phyloP scores from a whole-genome alignment of 2,113 vertebrate species.

The Jaculus jaculus region DNA sequence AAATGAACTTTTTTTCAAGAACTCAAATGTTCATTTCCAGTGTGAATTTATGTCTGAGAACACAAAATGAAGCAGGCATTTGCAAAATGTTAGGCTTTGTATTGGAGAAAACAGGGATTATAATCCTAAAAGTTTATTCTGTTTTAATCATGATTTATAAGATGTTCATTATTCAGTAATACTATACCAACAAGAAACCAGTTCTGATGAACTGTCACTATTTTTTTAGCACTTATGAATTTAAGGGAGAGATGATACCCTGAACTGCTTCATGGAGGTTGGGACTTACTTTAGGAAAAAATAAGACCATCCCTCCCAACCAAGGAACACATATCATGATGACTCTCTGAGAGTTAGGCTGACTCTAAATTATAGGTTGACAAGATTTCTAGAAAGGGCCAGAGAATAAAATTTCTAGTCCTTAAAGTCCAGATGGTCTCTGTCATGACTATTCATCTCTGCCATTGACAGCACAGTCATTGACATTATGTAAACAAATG shows the following conservation, averaged over 20 bases:
- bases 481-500: not conserved
- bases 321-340: not conserved
- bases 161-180: not conserved
- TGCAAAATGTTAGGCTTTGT: slow-evolving; percentile 36
- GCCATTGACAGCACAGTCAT: not conserved
- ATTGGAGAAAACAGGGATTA: slow-evolving; percentile 20
- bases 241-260: not conserved
- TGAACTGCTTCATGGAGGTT: not conserved
- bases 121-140: slow-evolving; percentile 14
- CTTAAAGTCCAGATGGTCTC: not conserved
- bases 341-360: not conserved
- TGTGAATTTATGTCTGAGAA: slow-evolving; percentile 41
- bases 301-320: not conserved
- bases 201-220: not conserved
- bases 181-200: not conserved
- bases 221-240: not conserved
- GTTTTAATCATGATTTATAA: not conserved
- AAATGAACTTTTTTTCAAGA: slow-evolving; percentile 17
- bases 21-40: not conserved
- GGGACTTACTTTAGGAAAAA: not conserved
- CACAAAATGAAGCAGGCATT: slow-evolving; percentile 45
- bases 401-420: not conserved
- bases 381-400: not conserved
- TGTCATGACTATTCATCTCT: not conserved
- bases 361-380: not conserved